A percentile compares a stretch with the other conserved stretches of the same genome.
phyloP scores from a whole-genome alignment of 2,113 vertebrate genomes.

The Rousettus leschenaultii region DNA sequence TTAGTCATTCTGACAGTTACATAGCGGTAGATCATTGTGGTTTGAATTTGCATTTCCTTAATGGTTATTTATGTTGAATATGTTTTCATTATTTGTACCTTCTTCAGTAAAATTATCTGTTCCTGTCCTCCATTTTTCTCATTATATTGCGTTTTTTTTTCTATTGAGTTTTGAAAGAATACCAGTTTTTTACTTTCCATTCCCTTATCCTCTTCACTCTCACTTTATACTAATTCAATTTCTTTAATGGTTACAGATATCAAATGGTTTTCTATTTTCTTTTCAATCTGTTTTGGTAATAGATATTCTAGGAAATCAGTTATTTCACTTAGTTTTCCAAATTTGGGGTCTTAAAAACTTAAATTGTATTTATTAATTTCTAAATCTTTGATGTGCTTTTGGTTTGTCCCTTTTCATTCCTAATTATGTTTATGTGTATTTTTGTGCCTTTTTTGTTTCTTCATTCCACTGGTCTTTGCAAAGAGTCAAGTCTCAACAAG shows the following conservation, averaged over 20 bases:
- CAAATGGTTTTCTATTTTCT: background rate
- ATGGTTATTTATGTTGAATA: background rate
- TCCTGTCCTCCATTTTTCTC: background rate
- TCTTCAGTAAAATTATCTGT: background rate
- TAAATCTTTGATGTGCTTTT: background rate
- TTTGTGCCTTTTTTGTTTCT: background rate
- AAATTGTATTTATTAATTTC: background rate
- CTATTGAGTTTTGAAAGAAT: background rate
- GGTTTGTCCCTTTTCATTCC: background rate
- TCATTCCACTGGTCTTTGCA: background rate
- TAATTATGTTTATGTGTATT: background rate
- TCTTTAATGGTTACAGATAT: background rate
- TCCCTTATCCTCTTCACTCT: background rate
- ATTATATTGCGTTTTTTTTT: background rate
- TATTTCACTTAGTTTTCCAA: conserved; percentile 1
- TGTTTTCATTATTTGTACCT: background rate
- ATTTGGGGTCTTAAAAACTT: background rate
- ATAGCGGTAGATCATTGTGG: background rate
- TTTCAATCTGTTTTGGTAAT: background rate
- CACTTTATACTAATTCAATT: background rate
- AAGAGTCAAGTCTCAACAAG: background rate
- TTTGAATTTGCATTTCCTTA: background rate
- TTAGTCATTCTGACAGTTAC: background rate
- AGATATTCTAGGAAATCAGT: background rate
- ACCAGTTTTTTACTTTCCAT: background rate